Conservation (phyloP, 2,888 invertebrate genomes). For the Agrochola lota region DNA sequence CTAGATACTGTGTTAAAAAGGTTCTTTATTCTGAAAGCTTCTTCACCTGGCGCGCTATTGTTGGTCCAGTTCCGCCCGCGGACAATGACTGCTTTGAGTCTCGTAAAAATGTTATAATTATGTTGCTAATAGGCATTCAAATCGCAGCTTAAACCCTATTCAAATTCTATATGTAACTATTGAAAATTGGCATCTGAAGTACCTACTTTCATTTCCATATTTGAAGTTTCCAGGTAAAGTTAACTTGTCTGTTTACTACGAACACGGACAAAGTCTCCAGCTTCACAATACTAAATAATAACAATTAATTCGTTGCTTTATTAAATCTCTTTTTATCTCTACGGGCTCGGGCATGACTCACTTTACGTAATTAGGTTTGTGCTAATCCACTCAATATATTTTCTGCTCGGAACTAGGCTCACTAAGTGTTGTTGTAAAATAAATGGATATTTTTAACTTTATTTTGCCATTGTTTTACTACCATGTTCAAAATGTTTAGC, state of each 20-base stretch:
- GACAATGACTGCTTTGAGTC: constrained; percentile 46
- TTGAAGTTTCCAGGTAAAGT: constrained; percentile 14
- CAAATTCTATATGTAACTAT: constrained; percentile 8
- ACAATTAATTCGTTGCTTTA: constrained; percentile 12
- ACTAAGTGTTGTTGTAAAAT: constrained; percentile 10
- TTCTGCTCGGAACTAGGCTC: neutral
- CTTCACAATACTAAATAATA: constrained; percentile 1
- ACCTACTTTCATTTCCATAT: constrained; percentile 26
- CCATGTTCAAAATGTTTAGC: neutral
- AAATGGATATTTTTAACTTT: neutral
- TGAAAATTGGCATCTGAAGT: neutral
- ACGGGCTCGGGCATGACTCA: constrained; percentile 20
- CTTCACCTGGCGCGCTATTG: constrained; percentile 66
- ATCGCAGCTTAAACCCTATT: constrained; percentile 1
- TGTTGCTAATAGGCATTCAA: constrained; percentile 29
- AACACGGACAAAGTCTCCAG: neutral
- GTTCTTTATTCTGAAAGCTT: constrained; percentile 63
- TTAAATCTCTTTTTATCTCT: constrained; percentile 20
- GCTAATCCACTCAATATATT: constrained; percentile 25
- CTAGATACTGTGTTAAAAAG: constrained; percentile 57
- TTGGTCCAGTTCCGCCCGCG: constrained; percentile 44
- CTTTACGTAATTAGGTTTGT: constrained; percentile 35
- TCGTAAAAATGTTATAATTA: constrained; percentile 12
- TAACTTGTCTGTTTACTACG: neutral
- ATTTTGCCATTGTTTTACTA: neutral